Base-by-base conservation (phyloP, 2,113 vertebrate species). In the Tympanuchus pallidicinctus region DNA sequence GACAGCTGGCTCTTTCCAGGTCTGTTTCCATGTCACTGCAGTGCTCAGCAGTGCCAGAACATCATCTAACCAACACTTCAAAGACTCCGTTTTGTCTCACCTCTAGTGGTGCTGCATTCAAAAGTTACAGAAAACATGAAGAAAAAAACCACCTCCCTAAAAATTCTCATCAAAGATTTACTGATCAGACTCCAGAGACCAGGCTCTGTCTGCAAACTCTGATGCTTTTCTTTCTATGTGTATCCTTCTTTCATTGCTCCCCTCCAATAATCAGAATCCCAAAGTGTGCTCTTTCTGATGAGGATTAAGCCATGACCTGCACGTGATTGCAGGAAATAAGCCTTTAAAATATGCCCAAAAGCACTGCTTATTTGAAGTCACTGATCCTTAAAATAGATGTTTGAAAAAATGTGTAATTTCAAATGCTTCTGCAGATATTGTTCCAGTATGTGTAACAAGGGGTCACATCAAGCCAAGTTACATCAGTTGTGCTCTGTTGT, bases 361-460 rank as follows among this genome's bases (percentile, higher is more conserved):
- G 82, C 80, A 90, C 88, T 59, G 86, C 89, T 95, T 93, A 88
- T 90, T 94, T 94, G 93, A 93, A 93, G 92, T 81, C 75, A 92
- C 88, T 88, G 93, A 97, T 92, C 95, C 96, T 93, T 94, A 94
- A 96, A 94, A 96, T 91, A 92, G 95, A 93, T 69, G 66, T 56
- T 91, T 83, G 92, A 91, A 92, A 94, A 94, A 94, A 57, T 21
- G 69, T 70, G 73, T 89, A 69, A 90, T 90, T 92, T 90, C 64
- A 79, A 89, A 67, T 85, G 82, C 91, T 95, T 74, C 76, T 95
- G 94, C 75, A 90, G 93, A 90, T 83, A 86, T 59, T 71, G 89
- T 71, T 83, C 69, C 82, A 82, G 69, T 40, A 7, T 47, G 50
- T 75, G 84, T 60, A 78, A 92, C 81, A 54, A 86, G 76, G 86